phyloP scores from a whole-genome alignment of 2,888 invertebrate genomes.

The Brenthis ino region DNA sequence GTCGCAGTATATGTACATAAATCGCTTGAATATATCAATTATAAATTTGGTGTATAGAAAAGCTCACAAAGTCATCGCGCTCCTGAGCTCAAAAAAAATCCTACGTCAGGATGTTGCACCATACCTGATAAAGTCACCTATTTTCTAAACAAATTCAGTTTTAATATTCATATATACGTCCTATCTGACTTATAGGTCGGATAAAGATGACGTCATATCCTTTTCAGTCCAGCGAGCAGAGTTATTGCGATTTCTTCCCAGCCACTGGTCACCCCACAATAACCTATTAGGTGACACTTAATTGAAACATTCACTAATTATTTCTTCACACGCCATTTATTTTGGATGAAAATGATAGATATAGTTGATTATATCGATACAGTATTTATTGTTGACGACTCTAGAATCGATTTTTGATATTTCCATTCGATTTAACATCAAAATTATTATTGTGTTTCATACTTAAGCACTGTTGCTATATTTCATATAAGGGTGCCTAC shows the following conservation, averaged over 20 bases:
- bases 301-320: constrained; percentile 42
- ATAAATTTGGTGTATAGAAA: no score
- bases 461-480: no score
- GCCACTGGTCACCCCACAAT: constrained; percentile 33
- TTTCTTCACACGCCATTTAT: constrained; percentile 35
- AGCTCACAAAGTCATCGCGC: no score
- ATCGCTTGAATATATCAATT: no score
- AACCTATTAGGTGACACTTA: constrained; percentile 39
- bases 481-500: no score
- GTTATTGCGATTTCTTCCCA: constrained; percentile 56
- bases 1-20: no score
- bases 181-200: constrained; percentile 3
- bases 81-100: no score
- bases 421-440: no score
- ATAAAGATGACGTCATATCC: constrained; percentile 41
- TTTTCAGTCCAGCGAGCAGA: constrained; percentile 59
- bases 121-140: no score
- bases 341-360: constrained; percentile 10
- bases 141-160: not conserved
- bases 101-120: no score
- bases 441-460: no score
- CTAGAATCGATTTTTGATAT: no score
- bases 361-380: not conserved
- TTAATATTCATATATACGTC: not conserved
- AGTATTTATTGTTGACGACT: not conserved